Percentiles rank a stretch among this genome's conserved stretches.
Conservation (phyloP, 2,888 invertebrate species). For the Erannis defoliaria region DNA sequence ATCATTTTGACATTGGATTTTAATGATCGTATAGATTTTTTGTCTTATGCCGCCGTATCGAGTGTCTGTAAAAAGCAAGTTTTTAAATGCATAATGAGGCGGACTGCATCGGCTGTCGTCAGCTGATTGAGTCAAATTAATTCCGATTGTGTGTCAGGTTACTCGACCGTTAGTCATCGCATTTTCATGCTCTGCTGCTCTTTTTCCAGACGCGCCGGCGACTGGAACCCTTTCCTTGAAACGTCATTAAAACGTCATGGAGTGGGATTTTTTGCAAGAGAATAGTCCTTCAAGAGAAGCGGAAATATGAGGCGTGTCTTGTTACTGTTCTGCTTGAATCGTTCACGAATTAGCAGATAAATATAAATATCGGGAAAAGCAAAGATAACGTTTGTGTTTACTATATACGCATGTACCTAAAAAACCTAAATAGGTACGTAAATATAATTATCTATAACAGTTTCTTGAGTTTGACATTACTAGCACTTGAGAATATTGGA, state of each 20-base stretch:
- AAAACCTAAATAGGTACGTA: too few relatives aligned
- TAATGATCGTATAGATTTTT: conserved; percentile 5
- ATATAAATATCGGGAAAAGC: too few relatives aligned
- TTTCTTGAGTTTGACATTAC: too few relatives aligned
- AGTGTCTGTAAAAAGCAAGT: conserved; percentile 33
- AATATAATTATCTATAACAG: too few relatives aligned
- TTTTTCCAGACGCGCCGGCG: conserved; percentile 57
- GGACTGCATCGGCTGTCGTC: conserved; percentile 39
- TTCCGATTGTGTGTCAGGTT: conserved; percentile 73
- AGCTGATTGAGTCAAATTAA: conserved; percentile 75
- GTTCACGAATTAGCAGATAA: too few relatives aligned
- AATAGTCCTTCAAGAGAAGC: background rate
- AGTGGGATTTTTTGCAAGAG: conserved; percentile 25
- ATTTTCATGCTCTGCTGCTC: conserved; percentile 55
- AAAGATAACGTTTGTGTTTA: too few relatives aligned
- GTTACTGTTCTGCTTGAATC: background rate
- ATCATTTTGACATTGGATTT: background rate
- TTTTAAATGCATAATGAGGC: conserved; percentile 44
- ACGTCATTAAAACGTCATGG: conserved; percentile 27
- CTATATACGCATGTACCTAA: too few relatives aligned
- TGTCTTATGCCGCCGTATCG: conserved; percentile 27
- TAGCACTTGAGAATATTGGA: too few relatives aligned
- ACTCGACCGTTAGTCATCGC: conserved; percentile 56
- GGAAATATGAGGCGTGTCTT: background rate
- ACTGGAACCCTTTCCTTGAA: conserved; percentile 39